A percentile compares a stretch with the other conserved stretches of the same genome.
Evolutionary conservation across 2,113 vertebrate species (phyloP).

Genomic region (Spizaetus ornatus): DNA sequence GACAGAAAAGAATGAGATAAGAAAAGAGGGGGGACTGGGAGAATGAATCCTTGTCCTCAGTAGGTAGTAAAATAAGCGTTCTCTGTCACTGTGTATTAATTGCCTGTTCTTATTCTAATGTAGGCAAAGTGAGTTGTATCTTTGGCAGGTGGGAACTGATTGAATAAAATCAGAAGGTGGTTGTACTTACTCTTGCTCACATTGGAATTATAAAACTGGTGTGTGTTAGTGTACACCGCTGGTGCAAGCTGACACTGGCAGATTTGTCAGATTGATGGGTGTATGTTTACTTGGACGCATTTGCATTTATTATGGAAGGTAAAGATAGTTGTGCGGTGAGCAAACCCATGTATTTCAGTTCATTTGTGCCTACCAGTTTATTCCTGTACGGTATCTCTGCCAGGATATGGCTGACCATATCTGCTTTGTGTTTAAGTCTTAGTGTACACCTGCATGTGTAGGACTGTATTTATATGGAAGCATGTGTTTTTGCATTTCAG

Average conservation of each 20-base stretch:
- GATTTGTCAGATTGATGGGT: neutral
- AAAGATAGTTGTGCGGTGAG: neutral
- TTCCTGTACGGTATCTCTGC: neutral
- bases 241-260: neutral
- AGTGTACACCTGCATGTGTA: rapidly evolving
- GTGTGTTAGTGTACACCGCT: neutral
- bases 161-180: neutral
- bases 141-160: neutral
- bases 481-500: neutral
- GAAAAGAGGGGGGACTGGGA: neutral
- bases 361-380: neutral
- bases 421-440: neutral
- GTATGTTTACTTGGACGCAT: neutral
- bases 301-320: neutral
- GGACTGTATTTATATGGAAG: neutral
- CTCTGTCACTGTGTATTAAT: neutral
- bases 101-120: neutral
- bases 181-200: neutral
- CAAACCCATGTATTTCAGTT: neutral
- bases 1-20: neutral
- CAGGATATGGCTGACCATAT: neutral
- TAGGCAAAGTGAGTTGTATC: neutral
- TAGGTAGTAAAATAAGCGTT: neutral
- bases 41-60: neutral
- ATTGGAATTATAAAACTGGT: neutral